Percentiles rank a stretch among this genome's conserved stretches.
phyloP scores from a whole-genome alignment of 92 coral and sea anemone species.

The Diadumene lineata region DNA sequence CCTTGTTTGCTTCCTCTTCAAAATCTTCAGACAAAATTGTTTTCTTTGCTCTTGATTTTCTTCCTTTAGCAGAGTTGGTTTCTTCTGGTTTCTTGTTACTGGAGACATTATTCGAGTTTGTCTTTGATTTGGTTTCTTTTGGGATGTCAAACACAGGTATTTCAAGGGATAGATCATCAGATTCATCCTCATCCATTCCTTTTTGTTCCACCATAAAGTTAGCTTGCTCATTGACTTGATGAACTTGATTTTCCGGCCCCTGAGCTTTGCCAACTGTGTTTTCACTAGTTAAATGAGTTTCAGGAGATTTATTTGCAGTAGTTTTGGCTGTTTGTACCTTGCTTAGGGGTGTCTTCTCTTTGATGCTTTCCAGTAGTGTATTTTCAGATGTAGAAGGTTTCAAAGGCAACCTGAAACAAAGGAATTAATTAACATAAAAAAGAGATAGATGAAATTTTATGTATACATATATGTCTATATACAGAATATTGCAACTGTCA shows the following conservation, averaged over 20 bases:
- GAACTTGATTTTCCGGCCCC: neutral
- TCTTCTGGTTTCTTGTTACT: neutral
- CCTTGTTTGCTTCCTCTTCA: neutral
- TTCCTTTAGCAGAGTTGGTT: neutral
- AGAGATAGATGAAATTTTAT: neutral
- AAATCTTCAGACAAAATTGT: neutral
- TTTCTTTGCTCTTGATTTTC: neutral
- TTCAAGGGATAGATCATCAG: slow-evolving; percentile 10
- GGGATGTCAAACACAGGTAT: slow-evolving; percentile 6
- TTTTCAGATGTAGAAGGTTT: neutral
- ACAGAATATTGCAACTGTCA: too few relatives aligned
- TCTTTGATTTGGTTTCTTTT: slow-evolving; percentile 8
- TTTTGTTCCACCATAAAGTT: neutral
- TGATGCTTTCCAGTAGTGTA: neutral
- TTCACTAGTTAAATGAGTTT: neutral
- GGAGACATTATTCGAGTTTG: neutral
- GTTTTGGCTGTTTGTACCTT: neutral
- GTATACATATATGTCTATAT: too few relatives aligned
- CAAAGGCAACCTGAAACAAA: slow-evolving; percentile 1
- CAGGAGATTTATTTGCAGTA: neutral
- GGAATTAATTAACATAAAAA: neutral
- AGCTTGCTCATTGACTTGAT: neutral
- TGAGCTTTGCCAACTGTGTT: neutral
- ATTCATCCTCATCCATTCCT: neutral
- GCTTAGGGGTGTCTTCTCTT: neutral